Conservation (phyloP, 1,140 invertebrate genomes). For the Hylaeus volcanicus region DNA sequence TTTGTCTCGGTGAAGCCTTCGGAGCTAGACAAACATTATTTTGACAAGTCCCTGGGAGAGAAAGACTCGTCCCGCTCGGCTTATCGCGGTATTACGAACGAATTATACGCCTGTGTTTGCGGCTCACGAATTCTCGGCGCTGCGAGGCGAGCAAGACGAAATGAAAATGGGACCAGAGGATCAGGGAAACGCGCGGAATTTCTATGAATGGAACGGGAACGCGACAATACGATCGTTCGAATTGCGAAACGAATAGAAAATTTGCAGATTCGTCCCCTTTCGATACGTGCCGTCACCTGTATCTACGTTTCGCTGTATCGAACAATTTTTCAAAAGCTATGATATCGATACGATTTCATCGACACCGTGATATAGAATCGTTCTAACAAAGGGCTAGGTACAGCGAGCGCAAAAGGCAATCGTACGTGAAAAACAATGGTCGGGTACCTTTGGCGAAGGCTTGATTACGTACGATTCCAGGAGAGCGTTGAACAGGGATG, state of each 20-base stretch:
- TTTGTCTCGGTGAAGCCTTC: constrained; percentile 10
- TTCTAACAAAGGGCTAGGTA: too few species aligned
- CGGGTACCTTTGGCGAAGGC: too few species aligned
- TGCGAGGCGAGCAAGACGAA: neutral
- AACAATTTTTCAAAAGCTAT: too few species aligned
- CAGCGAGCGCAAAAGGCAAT: too few species aligned
- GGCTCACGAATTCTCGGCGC: neutral
- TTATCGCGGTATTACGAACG: constrained; percentile 57
- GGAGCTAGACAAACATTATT: constrained; percentile 72
- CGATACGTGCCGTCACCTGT: neutral
- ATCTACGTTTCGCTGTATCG: too few species aligned
- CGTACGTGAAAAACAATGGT: too few species aligned
- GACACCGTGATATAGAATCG: too few species aligned
- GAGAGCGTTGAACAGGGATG: too few species aligned
- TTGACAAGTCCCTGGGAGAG: constrained; percentile 64
- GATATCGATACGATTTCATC: too few species aligned
- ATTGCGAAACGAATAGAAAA: neutral
- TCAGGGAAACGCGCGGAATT: neutral
- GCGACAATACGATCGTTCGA: neutral
- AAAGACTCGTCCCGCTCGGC: constrained; percentile 21
- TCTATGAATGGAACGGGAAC: neutral
- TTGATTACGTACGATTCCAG: too few species aligned
- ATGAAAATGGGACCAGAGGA: neutral
- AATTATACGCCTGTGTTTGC: constrained; percentile 39
- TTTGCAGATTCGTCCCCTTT: neutral